Conservation (phyloP, 2,113 vertebrate species). For the Onychorhynchus coronatus region DNA sequence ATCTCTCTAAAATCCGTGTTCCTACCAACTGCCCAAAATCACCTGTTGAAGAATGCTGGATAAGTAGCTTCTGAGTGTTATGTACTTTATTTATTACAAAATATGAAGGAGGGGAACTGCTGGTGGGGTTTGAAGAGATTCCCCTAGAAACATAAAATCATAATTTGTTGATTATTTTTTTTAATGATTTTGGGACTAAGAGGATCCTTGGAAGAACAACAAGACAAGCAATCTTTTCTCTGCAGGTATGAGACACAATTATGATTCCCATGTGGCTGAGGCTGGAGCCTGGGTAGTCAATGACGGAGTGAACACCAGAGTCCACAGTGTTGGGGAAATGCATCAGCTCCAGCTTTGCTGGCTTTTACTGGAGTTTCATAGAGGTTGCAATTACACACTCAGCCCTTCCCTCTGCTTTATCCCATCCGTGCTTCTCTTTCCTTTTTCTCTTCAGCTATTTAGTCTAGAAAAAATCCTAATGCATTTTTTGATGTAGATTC, state of each 20-base stretch:
- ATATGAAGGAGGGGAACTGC: background rate
- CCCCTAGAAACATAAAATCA: background rate
- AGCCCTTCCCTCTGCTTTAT: background rate
- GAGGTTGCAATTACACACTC: background rate
- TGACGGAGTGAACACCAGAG: background rate
- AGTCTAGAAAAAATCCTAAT: background rate
- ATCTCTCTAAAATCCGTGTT: background rate
- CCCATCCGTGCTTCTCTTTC: background rate
- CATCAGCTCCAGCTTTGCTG: background rate
- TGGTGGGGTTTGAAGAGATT: background rate
- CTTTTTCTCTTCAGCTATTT: background rate
- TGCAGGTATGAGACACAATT: background rate
- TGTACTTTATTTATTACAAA: background rate
- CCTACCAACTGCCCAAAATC: background rate
- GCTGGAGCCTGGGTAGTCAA: rapidly evolving
- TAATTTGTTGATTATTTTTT: background rate
- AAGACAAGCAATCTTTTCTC: background rate
- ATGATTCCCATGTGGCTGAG: background rate
- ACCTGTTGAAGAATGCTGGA: background rate
- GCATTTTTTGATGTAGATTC: background rate
- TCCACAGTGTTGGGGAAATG: background rate
- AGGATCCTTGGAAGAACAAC: background rate
- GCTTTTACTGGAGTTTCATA: background rate
- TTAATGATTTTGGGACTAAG: rapidly evolving
- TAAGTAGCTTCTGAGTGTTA: background rate